phyloP scores from a whole-genome alignment of 1,140 invertebrate genomes.

The Aphelinus atriplicis region DNA sequence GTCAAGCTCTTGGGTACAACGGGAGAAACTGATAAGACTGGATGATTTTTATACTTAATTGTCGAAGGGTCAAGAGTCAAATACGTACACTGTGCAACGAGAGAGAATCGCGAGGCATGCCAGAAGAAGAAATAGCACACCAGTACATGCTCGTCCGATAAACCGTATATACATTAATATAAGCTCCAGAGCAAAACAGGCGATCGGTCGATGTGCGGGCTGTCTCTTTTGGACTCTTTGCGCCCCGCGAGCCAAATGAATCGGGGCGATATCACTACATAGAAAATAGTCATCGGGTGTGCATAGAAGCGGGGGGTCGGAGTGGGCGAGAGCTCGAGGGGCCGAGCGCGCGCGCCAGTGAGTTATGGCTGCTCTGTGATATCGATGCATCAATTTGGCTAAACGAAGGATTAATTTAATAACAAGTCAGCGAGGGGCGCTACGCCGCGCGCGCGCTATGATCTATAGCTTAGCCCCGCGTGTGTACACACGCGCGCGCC shows the following conservation, averaged over 20 bases:
- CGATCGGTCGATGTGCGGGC: neutral
- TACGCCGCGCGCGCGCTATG: neutral
- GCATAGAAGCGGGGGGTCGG: neutral
- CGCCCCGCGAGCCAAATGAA: slow-evolving; percentile 29
- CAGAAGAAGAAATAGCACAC: too few species aligned
- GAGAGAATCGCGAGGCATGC: slow-evolving; percentile 28
- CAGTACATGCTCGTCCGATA: too few species aligned
- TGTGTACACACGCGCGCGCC: too few species aligned
- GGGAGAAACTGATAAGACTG: too few species aligned
- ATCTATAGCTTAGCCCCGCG: slow-evolving; percentile 13
- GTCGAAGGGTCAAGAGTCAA: too few species aligned
- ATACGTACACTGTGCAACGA: neutral
- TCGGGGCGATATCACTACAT: slow-evolving; percentile 6
- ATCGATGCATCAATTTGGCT: slow-evolving; percentile 68
- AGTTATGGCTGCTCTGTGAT: slow-evolving; percentile 67
- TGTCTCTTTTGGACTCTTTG: slow-evolving; percentile 10
- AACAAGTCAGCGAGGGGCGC: slow-evolving; percentile 57
- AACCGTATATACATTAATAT: too few species aligned
- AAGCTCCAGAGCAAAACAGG: too few species aligned
- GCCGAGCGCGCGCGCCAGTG: slow-evolving; percentile 57
- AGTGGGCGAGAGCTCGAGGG: slow-evolving; percentile 34
- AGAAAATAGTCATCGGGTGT: slow-evolving; percentile 33
- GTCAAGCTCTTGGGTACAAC: too few species aligned
- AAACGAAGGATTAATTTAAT: slow-evolving; percentile 69
- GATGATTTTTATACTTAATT: too few species aligned